phyloP scores from a whole-genome alignment of 2,888 invertebrate species.

The Eurois occulta region DNA sequence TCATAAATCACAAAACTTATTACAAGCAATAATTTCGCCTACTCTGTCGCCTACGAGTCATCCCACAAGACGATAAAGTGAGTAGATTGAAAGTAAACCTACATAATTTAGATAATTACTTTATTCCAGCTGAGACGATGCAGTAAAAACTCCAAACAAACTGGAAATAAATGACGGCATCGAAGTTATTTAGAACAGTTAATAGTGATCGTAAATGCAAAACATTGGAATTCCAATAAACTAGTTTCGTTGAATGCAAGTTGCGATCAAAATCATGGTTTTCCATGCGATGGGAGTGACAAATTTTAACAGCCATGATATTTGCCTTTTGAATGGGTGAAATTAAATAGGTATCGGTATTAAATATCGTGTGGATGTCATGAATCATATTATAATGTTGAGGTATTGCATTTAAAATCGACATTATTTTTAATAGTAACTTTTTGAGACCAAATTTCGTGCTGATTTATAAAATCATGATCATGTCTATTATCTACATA shows the following conservation, averaged over 20 bases:
- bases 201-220: slow-evolving; percentile 59
- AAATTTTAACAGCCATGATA: slow-evolving; percentile 9
- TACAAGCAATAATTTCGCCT: slow-evolving; percentile 51
- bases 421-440: background rate
- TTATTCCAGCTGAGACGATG: slow-evolving; percentile 43
- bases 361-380: background rate
- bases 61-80: slow-evolving; percentile 29
- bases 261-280: slow-evolving; percentile 28
- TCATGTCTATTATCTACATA: background rate
- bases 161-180: slow-evolving; percentile 53
- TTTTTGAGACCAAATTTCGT: background rate
- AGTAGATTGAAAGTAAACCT: slow-evolving; percentile 55
- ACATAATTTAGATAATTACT: slow-evolving; percentile 56
- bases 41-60: slow-evolving; percentile 48
- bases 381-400: background rate
- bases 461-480: background rate
- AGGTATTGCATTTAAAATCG: background rate
- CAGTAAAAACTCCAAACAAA: slow-evolving; percentile 49
- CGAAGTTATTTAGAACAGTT: slow-evolving; percentile 56
- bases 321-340: slow-evolving; percentile 1
- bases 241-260: slow-evolving; percentile 54
- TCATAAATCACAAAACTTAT: slow-evolving; percentile 46
- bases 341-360: background rate
- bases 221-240: slow-evolving; percentile 52
- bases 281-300: slow-evolving; percentile 17